Evolutionary conservation across 2,888 invertebrate genomes (phyloP), one percentile per base, ranked within the genome.

Genomic region (Rhagium mordax): DNA sequence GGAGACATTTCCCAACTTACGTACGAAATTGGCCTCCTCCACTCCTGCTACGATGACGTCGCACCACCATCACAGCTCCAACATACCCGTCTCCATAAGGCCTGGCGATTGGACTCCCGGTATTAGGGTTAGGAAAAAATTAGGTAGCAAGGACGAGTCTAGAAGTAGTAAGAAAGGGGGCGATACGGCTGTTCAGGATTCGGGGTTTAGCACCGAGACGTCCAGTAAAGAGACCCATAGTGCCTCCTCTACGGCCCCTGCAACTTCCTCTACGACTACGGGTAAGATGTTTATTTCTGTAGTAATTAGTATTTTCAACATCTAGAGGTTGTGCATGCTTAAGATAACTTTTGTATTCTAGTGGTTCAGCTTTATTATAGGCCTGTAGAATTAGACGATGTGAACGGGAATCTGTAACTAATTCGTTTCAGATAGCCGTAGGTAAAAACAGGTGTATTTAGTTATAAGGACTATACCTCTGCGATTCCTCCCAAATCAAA

Each of bases 1-100:
- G 92, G 96, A 96, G 92, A 95, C 96, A 86, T 96, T 96, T 90
- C 96, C 96, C 84, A 95, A 96, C 90, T 92, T 96, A 88, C 94
- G 95, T 87, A 93, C 93, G 87, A 96, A 96, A 91, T 93, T 96
- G 73, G 93, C 93, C 85, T 91, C 93, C 83, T 90, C 92, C 84
- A 89, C 86, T 72, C 83, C 86, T 64, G 82, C 84, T 71, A 85
- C 84, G 79, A 85, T 85, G 90, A 89, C 86, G 85, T 89, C 87
- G 84, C 89, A 84, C 88, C 74, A 81, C 83, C 81, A 82, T 66
- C 82, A 87, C 72, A 84, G 86, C 41, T 89, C 90, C 76, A 90
- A 89, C 84, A 91, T 91, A 84, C 90, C 91, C 67, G 89, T 91
- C n/a, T 82, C 83, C 24, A 81, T 84, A 53, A 62, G 83, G 70